Percentiles rank a stretch among this genome's conserved stretches.
Evolutionary conservation across 2,113 vertebrate genomes (phyloP).

Genomic region (Hemibagrus wyckioides): DNA sequence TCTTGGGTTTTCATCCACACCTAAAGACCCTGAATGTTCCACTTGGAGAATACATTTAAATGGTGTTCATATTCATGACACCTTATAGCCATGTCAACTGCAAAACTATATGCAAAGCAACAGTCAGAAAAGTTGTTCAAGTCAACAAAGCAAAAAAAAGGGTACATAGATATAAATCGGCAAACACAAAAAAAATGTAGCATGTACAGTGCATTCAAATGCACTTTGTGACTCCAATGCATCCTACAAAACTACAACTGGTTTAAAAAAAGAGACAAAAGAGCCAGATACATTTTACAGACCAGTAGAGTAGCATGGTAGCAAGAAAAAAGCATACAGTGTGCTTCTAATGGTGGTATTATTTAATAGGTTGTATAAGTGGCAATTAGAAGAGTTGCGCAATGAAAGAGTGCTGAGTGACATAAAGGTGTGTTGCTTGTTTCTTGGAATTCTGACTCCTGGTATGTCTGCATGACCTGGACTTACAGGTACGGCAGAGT

Average conservation of each 20-base stretch:
- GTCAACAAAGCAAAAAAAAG: background rate
- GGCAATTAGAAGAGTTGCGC: background rate
- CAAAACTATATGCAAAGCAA: background rate
- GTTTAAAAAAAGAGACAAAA: background rate
- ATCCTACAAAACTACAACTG: background rate
- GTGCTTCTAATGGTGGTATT: background rate
- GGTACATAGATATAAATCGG: background rate
- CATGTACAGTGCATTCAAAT: background rate
- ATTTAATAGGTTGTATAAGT: background rate
- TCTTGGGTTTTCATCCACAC: background rate
- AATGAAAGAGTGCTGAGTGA: background rate
- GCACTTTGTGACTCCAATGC: background rate
- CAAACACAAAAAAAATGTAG: background rate
- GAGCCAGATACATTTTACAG: background rate
- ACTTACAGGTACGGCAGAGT: background rate
- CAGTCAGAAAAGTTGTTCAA: background rate
- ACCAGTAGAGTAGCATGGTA: background rate
- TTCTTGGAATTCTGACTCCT: background rate
- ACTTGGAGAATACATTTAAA: background rate
- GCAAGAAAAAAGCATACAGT: background rate
- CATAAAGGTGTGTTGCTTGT: slow-evolving; percentile 27
- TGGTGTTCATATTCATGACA: background rate
- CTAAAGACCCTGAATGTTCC: background rate
- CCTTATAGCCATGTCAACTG: background rate
- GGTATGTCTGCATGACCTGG: slow-evolving; percentile 1